Evolutionary conservation across 2,888 invertebrate genomes (phyloP), one percentile per base, ranked within the genome.

Genomic region (Morpho deidamia): DNA sequence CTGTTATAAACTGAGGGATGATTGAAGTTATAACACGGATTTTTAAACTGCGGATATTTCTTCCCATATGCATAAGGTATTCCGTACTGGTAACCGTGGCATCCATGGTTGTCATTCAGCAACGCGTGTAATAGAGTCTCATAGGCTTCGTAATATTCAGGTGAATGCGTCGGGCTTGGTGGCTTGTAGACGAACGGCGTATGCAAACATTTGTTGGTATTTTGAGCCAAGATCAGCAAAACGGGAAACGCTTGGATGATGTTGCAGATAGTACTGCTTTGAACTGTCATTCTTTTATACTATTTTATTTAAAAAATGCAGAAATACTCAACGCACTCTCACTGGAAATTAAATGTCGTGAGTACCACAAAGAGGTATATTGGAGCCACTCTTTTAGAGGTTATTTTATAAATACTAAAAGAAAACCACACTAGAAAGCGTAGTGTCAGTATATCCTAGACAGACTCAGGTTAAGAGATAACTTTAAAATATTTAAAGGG

Each of bases 81-180:
- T 38, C 51, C 66, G 32, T 47, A 61, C 38, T 56, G 56, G 32
- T 54, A 46, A 34, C 50, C 57, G 0, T 61, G 59, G 39, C 67
- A 59, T 8, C 61, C 68, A 0, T 72, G 73, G 0, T 72, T 74
- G 37, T 77, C 76, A 8, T 60, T 53, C 5, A 60, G 43, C 2
- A 84, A 12, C 7, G 65, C 71, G 11, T 85, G 81, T 14, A 87
- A 73, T 8, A 88, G 47, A 0, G 78, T 76, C 37, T 87, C 85
- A n/a, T 86, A 66, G 0, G 87, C 87, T 42, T 82, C 81, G 48
- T 87, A 88, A 38, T 85, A 88, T 37, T 87, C 87, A 0, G 89
- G 86, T 0, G 87, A 72, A 8, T 77, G 83, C 0, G 88, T 87
- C 0, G 89, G 83, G 0, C 62, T 67, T 0, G 89, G 89, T 0